Evolutionary conservation across 2,888 invertebrate species (phyloP).

Genomic region (Hedychridium roseum): DNA sequence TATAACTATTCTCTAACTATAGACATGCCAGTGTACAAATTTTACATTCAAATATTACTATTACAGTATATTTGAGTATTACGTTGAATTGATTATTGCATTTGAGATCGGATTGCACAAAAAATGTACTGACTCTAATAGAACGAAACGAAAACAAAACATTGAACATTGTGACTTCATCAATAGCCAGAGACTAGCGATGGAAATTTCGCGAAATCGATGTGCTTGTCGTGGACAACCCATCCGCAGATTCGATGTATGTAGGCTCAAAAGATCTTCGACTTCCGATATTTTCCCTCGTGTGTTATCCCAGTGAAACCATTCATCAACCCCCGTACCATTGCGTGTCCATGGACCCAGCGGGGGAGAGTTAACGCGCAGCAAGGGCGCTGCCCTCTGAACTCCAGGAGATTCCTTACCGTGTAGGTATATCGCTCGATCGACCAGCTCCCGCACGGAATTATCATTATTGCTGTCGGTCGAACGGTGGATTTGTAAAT

Average conservation of each 20-base stretch:
- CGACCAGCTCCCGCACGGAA: conserved; percentile 13
- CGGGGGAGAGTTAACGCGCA: conserved; percentile 58
- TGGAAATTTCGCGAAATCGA: too few species aligned
- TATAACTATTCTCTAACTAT: too few species aligned
- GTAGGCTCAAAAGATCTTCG: conserved; percentile 21
- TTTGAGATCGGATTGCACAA: too few species aligned
- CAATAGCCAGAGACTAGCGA: too few species aligned
- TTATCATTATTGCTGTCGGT: conserved; percentile 38
- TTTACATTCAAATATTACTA: too few species aligned
- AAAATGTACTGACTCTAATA: too few species aligned
- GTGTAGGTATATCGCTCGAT: conserved; percentile 45
- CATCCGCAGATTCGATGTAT: background rate
- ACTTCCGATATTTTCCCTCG: conserved; percentile 32
- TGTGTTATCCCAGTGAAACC: conserved; percentile 38
- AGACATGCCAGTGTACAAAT: too few species aligned
- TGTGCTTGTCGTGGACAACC: conserved; percentile 22
- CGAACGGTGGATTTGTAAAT: conserved; percentile 18
- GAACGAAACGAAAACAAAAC: too few species aligned
- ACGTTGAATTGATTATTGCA: too few species aligned
- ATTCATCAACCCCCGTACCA: conserved; percentile 50
- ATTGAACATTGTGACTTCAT: too few species aligned
- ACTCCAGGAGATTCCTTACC: conserved; percentile 45
- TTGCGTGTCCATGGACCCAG: conserved; percentile 50
- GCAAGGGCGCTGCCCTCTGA: conserved; percentile 54
- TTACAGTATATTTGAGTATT: too few species aligned